Conservation (phyloP, 2,113 vertebrate species). For the Varanus komodoensis region DNA sequence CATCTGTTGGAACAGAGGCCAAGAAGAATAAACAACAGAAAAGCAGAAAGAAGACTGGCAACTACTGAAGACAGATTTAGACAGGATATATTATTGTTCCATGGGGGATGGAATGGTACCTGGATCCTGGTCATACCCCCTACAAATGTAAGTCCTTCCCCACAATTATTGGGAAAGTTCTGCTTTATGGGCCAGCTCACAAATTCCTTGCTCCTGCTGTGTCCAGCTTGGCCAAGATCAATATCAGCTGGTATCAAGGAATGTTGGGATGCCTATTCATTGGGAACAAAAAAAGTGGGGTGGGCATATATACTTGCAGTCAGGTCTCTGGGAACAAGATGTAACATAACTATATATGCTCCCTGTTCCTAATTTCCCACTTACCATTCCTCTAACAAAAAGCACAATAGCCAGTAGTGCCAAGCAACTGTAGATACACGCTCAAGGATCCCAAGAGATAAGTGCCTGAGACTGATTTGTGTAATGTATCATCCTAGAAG, state of each 20-base stretch:
- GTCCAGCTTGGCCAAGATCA: background rate
- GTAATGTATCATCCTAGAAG: background rate
- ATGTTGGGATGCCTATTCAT: background rate
- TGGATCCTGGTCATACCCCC: background rate
- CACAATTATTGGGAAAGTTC: background rate
- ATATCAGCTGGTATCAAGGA: background rate
- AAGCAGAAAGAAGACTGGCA: background rate
- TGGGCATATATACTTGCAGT: background rate
- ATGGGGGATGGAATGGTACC: background rate
- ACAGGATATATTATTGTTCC: background rate
- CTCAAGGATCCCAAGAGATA: background rate
- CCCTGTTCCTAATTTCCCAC: background rate
- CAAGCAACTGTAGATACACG: background rate
- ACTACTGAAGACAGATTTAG: background rate
- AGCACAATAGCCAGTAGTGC: background rate
- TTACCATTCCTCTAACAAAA: background rate
- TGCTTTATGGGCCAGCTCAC: background rate
- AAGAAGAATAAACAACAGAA: background rate
- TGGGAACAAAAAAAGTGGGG: background rate
- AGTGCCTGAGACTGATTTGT: background rate
- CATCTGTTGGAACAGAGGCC: background rate
- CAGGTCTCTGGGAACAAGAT: background rate
- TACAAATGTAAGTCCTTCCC: background rate
- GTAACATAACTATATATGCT: background rate
- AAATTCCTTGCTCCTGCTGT: background rate